Conservation (phyloP, 1,140 invertebrate genomes). For the Pemphigus obesinymphae region DNA sequence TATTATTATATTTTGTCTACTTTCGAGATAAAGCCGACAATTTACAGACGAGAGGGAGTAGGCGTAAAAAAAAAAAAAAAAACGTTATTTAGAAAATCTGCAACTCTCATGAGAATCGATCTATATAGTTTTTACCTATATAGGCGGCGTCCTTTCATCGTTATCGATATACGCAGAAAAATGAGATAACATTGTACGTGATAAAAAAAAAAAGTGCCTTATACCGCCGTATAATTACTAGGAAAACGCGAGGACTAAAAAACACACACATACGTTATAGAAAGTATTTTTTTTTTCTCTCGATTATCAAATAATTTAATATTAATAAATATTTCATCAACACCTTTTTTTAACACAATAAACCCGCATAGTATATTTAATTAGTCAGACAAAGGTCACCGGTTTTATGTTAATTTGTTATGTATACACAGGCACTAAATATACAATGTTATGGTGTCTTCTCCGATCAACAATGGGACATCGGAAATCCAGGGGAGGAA, state of each 20-base stretch:
- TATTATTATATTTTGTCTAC: neutral
- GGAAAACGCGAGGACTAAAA: neutral
- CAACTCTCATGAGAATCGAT: constrained; percentile 39
- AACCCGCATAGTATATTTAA: constrained; percentile 34
- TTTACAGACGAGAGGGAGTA: neutral
- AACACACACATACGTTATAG: neutral
- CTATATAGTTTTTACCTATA: constrained; percentile 33
- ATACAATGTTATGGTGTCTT: neutral
- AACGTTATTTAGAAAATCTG: neutral
- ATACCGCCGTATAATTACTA: constrained; percentile 23
- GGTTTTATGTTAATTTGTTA: constrained; percentile 9
- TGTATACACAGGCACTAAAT: neutral
- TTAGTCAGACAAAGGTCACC: constrained; percentile 33
- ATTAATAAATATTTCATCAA: constrained; percentile 27
- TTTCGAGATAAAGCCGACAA: neutral
- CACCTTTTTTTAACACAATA: constrained; percentile 22
- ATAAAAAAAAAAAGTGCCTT: constrained; percentile 24
- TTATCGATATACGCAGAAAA: constrained; percentile 37
- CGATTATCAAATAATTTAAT: constrained; percentile 22
- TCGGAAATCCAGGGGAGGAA: neutral
- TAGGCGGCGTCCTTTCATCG: constrained; percentile 21
- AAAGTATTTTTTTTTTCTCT: constrained; percentile 1
- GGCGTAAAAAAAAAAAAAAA: constrained; percentile 30
- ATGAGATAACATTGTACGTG: constrained; percentile 26
- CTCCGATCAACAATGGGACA: constrained; percentile 14